These are phyloP conservation scores for Phytoseiulus persimilis DNA, from an alignment of 2,888 invertebrate species.

Conservation along the genomic window DNA sequence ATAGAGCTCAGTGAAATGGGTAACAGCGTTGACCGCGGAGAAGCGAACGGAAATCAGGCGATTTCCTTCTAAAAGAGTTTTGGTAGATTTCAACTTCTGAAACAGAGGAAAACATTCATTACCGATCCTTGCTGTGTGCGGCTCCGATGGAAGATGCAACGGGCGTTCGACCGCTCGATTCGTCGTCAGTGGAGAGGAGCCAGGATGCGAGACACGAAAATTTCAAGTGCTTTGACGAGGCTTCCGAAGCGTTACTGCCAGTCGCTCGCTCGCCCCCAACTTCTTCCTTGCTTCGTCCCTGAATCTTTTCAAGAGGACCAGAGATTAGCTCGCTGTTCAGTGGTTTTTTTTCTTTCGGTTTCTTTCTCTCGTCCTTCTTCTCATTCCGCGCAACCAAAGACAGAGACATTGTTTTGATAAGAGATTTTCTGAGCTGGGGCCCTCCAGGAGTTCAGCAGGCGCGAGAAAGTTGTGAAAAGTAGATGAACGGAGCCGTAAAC, in stretches of 20 bases:
- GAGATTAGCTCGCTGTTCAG: background rate
- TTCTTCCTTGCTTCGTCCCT: background rate
- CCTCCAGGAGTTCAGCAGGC: background rate
- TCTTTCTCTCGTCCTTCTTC: background rate
- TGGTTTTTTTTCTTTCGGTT: background rate
- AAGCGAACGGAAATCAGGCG: too few relatives aligned
- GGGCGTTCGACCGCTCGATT: background rate
- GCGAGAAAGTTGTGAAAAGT: background rate
- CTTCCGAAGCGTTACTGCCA: background rate
- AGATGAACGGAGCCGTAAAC: background rate
- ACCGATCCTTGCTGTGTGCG: too few relatives aligned
- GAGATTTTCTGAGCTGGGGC: background rate
- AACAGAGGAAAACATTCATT: too few relatives aligned
- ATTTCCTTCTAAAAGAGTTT: too few relatives aligned
- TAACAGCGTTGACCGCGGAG: background rate
- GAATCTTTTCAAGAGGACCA: background rate
- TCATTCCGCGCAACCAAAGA: background rate
- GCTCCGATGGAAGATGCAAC: background rate
- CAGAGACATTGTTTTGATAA: background rate
- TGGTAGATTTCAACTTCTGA: too few relatives aligned
- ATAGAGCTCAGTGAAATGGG: background rate
- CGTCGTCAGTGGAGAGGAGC: background rate
- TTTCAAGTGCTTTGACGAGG: background rate
- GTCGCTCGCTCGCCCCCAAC: background rate
- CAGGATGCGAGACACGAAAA: background rate